phyloP scores from a whole-genome alignment of 2,113 vertebrate species.

The Notiomystis cincta region DNA sequence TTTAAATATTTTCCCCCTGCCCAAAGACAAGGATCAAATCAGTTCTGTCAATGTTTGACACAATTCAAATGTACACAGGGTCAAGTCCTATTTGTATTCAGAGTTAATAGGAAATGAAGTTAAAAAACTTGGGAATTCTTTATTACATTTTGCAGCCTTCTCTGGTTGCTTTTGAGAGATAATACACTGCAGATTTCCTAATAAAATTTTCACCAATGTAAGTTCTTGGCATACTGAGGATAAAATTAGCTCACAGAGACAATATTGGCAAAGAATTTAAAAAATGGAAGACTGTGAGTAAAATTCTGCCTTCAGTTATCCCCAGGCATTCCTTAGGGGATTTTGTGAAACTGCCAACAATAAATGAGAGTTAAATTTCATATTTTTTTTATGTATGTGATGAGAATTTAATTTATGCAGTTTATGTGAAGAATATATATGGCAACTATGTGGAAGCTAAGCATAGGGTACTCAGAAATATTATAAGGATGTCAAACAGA shows the following conservation, averaged over 20 bases:
- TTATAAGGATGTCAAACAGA: neutral
- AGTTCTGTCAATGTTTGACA: neutral
- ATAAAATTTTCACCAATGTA: neutral
- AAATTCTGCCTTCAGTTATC: slow-evolving; percentile 32
- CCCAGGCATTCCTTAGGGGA: neutral
- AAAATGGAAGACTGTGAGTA: neutral
- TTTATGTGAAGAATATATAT: neutral
- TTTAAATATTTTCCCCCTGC: neutral
- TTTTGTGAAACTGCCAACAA: neutral
- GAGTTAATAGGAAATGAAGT: neutral
- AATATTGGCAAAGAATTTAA: slow-evolving; percentile 20
- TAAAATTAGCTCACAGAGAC: slow-evolving; percentile 38
- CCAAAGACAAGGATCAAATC: neutral
- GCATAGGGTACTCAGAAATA: neutral
- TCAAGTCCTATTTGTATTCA: neutral
- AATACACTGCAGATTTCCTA: neutral
- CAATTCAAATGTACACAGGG: neutral
- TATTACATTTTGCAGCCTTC: neutral
- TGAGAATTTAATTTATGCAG: neutral
- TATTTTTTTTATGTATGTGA: neutral
- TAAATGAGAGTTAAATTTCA: slow-evolving; percentile 18
- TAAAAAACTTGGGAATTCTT: neutral
- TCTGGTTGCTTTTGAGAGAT: slow-evolving; percentile 8
- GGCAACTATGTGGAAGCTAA: neutral
- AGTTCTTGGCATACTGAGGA: neutral